Percentiles rank a stretch among this genome's conserved stretches.
These are phyloP conservation scores for Cataglyphis livida DNA, from an alignment of 2,888 invertebrate genomes.

Conservation along the genomic window DNA sequence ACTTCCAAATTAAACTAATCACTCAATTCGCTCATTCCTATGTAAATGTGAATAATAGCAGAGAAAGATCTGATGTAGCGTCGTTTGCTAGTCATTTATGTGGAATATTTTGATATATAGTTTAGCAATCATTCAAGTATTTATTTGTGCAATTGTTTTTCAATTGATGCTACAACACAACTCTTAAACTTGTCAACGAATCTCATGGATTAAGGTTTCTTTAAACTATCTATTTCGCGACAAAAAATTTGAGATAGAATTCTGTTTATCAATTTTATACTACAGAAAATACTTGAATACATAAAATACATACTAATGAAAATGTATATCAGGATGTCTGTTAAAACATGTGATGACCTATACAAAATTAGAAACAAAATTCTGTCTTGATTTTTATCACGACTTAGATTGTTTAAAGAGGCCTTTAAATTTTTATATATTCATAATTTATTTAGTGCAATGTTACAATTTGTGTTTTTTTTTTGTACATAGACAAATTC, in stretches of 20 bases:
- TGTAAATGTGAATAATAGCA: conserved; percentile 63
- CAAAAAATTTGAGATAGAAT: neutral
- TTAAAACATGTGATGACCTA: neutral
- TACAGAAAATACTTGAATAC: neutral
- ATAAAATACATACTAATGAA: neutral
- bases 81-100: neutral
- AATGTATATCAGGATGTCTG: neutral
- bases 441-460: conserved; percentile 79
- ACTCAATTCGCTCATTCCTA: conserved; percentile 50
- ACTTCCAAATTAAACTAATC: conserved; percentile 43
- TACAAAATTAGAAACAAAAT: neutral
- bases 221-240: neutral
- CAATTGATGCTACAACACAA: neutral
- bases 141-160: conserved; percentile 26
- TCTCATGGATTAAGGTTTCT: conserved; percentile 58
- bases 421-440: conserved; percentile 68
- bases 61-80: neutral
- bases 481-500: conserved; percentile 74
- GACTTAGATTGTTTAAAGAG: neutral
- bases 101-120: conserved; percentile 11
- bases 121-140: neutral
- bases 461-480: conserved; percentile 73
- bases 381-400: neutral
- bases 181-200: conserved; percentile 45
- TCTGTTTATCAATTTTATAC: neutral